phyloP scores from a whole-genome alignment of 2,888 invertebrate genomes.

The Stenoptilia bipunctidactyla region DNA sequence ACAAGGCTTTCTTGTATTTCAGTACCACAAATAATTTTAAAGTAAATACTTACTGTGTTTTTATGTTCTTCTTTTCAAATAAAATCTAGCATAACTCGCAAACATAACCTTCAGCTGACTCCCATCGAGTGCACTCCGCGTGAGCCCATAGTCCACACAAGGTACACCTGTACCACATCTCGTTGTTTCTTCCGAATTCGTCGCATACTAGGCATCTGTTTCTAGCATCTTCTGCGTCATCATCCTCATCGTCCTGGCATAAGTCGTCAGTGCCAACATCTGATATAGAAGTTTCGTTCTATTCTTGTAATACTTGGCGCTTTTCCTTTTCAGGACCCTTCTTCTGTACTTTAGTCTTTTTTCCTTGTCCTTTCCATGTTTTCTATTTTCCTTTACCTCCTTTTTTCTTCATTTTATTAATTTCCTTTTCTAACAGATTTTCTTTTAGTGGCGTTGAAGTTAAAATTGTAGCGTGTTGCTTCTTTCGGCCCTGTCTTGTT shows the following conservation, averaged over 20 bases:
- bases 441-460: constrained; percentile 24
- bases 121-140: constrained; percentile 10
- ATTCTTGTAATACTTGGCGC: constrained; percentile 17
- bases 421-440: constrained; percentile 21
- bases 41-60: no score
- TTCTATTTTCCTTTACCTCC: constrained; percentile 13
- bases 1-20: no score
- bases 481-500: constrained; percentile 20
- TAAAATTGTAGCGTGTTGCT: constrained; percentile 24
- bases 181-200: constrained; percentile 13
- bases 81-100: not conserved
- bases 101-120: not conserved
- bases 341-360: constrained; percentile 18
- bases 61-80: no score
- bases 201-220: not conserved
- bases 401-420: constrained; percentile 17
- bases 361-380: constrained; percentile 15
- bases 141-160: constrained; percentile 16
- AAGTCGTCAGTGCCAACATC: constrained; percentile 9
- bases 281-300: constrained; percentile 16
- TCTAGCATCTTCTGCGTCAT: constrained; percentile 1
- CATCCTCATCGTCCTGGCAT: constrained; percentile 2
- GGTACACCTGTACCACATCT: constrained; percentile 15
- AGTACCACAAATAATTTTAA: no score
- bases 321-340: constrained; percentile 14